Evolutionary conservation across 2,888 invertebrate genomes (phyloP).

Genomic region (Parnassius mnemosyne): DNA sequence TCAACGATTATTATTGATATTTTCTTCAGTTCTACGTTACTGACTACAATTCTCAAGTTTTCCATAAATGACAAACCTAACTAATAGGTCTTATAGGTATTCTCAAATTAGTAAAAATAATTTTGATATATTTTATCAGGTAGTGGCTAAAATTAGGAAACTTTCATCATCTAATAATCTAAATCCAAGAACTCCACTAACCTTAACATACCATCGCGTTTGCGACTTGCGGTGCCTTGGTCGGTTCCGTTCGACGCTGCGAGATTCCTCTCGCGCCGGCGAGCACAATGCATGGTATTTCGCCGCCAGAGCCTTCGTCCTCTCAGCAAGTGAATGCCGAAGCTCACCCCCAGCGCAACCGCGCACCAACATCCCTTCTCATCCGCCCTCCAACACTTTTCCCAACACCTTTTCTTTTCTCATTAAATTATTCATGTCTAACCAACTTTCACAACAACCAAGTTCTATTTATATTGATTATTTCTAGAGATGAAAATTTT

Average conservation of each 20-base stretch:
- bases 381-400: slow-evolving; percentile 49
- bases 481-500: too few species aligned
- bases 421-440: slow-evolving; percentile 18
- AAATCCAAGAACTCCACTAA: slow-evolving; percentile 63
- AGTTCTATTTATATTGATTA: too few species aligned
- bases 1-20: too few species aligned
- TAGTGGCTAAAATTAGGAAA: too few species aligned
- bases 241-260: slow-evolving; percentile 62
- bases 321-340: slow-evolving; percentile 73
- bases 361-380: slow-evolving; percentile 67
- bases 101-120: too few species aligned
- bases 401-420: slow-evolving; percentile 12
- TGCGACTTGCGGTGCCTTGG: slow-evolving; percentile 76
- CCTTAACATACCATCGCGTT: slow-evolving; percentile 87
- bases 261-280: slow-evolving; percentile 53
- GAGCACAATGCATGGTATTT: slow-evolving; percentile 72
- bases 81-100: too few species aligned
- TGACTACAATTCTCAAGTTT: too few species aligned
- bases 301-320: slow-evolving; percentile 75
- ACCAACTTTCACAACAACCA: neutral
- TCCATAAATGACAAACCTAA: too few species aligned
- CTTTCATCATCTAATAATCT: too few species aligned
- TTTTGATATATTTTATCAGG: too few species aligned
- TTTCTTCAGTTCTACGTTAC: too few species aligned
- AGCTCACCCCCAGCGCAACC: slow-evolving; percentile 72